Percentiles rank a stretch among this genome's conserved stretches.
Conservation (phyloP, 2,113 vertebrate species). For the Synchiropus splendidus region DNA sequence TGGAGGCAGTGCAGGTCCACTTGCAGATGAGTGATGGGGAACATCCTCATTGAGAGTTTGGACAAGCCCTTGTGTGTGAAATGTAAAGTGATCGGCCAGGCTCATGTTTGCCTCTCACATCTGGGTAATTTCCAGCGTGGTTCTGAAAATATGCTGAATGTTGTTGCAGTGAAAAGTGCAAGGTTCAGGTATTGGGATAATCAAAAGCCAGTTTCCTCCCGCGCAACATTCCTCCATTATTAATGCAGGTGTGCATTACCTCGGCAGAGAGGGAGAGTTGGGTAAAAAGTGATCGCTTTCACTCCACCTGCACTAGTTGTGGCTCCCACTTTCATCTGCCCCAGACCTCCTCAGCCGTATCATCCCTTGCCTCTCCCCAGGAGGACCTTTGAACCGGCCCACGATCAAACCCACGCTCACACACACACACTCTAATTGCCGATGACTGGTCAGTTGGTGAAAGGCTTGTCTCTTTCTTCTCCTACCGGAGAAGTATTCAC, state of each 20-base stretch:
- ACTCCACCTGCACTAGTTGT: slow-evolving; percentile 36
- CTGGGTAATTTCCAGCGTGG: slow-evolving; percentile 8
- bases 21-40: slow-evolving; percentile 39
- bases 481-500: slow-evolving; percentile 43
- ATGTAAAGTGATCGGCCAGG: no score
- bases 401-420: slow-evolving; percentile 9
- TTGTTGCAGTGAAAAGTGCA: slow-evolving; percentile 4
- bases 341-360: slow-evolving; percentile 23
- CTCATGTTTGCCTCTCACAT: no score
- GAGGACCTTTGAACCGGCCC: slow-evolving; percentile 18
- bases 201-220: slow-evolving; percentile 10
- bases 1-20: slow-evolving; percentile 30
- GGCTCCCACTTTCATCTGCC: slow-evolving; percentile 33
- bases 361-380: slow-evolving; percentile 14
- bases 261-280: slow-evolving; percentile 40
- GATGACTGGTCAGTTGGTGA: slow-evolving; percentile 28
- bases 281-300: slow-evolving; percentile 41
- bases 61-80: no score
- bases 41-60: slow-evolving; percentile 46
- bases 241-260: slow-evolving; percentile 54
- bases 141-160: slow-evolving; percentile 21
- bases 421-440: slow-evolving; percentile 24
- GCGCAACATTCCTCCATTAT: slow-evolving; percentile 42
- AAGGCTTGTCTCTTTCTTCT: slow-evolving; percentile 17
- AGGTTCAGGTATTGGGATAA: slow-evolving; percentile 30